Evolutionary conservation across 2,888 invertebrate genomes (phyloP).

Genomic region (Drepanosiphum platanoidis): DNA sequence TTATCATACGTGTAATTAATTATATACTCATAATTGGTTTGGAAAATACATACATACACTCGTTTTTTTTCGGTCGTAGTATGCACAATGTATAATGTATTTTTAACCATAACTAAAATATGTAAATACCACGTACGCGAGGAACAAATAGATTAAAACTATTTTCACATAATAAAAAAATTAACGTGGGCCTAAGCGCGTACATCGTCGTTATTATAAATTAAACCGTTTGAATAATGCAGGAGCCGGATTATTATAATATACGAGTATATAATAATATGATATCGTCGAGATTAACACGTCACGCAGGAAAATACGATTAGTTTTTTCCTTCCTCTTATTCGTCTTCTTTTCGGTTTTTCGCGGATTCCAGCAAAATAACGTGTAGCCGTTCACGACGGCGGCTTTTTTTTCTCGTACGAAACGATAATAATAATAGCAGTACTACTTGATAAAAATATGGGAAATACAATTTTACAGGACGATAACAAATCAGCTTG

Average conservation of each 20-base stretch:
- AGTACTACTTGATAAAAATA: no score
- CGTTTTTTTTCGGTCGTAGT: no score
- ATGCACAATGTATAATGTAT: not conserved
- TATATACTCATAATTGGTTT: not conserved
- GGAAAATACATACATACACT: not conserved
- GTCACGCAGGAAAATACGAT: not conserved
- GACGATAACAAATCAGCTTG: no score
- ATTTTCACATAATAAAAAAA: slow-evolving; percentile 20
- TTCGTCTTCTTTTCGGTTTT: no score
- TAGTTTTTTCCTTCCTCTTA: no score
- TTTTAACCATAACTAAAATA: slow-evolving; percentile 2
- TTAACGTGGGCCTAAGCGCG: not conserved
- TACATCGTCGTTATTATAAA: not conserved
- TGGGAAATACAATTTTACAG: no score
- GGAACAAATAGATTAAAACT: slow-evolving; percentile 22
- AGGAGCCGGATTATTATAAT: not conserved
- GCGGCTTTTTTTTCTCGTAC: no score
- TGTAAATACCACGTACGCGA: not conserved
- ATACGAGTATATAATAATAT: no score
- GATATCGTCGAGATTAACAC: no score
- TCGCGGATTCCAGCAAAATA: no score
- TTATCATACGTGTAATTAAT: not conserved
- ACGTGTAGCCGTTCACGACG: no score
- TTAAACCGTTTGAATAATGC: not conserved
- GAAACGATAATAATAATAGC: no score